Evolutionary conservation across 2,113 vertebrate species (phyloP), one percentile per base, ranked within the genome.

Genomic region (Syngnathus typhle): DNA sequence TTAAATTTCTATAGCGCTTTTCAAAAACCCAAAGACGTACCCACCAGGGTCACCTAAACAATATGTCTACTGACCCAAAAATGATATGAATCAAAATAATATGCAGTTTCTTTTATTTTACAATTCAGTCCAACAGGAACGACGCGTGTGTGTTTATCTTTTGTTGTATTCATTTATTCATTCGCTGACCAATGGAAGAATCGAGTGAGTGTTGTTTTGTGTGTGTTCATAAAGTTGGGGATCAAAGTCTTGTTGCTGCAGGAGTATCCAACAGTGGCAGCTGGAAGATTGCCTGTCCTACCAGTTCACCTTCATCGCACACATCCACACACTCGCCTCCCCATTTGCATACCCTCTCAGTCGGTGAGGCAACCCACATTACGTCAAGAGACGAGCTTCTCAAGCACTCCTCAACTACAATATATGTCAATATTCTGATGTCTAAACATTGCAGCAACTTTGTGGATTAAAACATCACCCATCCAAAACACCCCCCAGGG

Each of bases 171-270:
- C 10, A 15, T 56, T 32, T 32, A 15, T 32, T 15, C 2, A 32
- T 27, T 38, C 16, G 55, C 59, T 21, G 66, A 65, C 51, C 56
- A 38, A 37, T 55, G 44, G n/a, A 70, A 64, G 41, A 49, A 16
- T 59, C 67, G 12, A 23, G 7, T 61, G 44, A 61, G 41, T 56
- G 13, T 12, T 56, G 63, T 75, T 72, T 67, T 62, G 65, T 49
- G 66, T 66, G 66, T 70, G 66, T 69, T 52, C 38, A 49, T 39
- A 13, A 65, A 75, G 11, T 66, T 8, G n/a, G 43, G 58, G 69
- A 67, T 76, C 67, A 65, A 59, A 72, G 62, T 69, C 67, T 32
- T 78, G 69, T 65, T 61, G 54, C 41, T 65, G 12, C 52, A 63
- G 47, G 72, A 38, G 62, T 43, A 66, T 71, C 61, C n/a, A 69